A percentile compares a stretch with the other conserved stretches of the same genome.
These are phyloP conservation scores for Pachycephala philippinensis DNA, from an alignment of 2,113 vertebrate species.

Conservation along the genomic window DNA sequence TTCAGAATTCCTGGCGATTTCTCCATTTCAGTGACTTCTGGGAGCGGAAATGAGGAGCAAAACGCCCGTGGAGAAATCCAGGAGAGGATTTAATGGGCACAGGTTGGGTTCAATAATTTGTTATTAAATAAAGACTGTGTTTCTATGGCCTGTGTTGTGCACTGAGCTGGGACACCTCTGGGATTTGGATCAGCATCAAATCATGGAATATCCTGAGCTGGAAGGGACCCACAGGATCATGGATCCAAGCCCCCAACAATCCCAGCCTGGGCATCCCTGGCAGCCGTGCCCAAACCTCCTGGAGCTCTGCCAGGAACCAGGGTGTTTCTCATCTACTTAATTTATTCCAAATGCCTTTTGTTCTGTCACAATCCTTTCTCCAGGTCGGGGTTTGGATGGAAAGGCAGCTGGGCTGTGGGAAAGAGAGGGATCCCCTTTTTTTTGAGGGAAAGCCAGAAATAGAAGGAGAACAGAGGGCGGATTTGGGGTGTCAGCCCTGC, in stretches of 20 bases:
- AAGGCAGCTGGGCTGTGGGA: not conserved
- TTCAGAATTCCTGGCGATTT: not conserved
- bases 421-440: not conserved
- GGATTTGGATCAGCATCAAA: not conserved
- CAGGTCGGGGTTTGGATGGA: not conserved
- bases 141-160: not conserved
- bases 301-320: not conserved
- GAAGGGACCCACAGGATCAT: not conserved
- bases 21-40: not conserved
- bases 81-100: not conserved
- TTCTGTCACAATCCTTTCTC: not conserved
- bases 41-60: not conserved
- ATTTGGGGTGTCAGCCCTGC: not conserved
- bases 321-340: not conserved
- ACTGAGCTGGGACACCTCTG: not conserved
- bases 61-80: not conserved
- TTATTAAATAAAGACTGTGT: not conserved
- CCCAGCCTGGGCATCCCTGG: not conserved
- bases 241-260: not conserved
- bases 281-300: rapidly evolving
- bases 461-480: not conserved
- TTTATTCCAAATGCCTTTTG: not conserved
- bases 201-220: not conserved
- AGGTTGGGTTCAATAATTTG: not conserved
- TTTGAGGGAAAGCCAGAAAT: not conserved